Conservation (phyloP, 1,140 invertebrate species). For the Zaprionus gabonicus region DNA sequence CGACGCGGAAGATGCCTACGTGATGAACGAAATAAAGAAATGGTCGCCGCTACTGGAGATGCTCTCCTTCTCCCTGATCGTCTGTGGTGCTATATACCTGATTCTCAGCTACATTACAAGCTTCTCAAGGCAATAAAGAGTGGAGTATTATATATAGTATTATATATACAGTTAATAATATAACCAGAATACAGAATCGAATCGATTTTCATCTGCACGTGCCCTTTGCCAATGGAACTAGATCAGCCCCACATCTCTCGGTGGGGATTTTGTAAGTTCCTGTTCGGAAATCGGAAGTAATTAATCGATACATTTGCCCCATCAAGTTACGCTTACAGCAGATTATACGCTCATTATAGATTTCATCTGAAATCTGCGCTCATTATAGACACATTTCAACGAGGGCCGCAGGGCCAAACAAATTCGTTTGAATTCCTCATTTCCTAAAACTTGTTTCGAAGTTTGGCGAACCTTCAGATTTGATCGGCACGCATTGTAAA, state of each 20-base stretch:
- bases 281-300: background rate
- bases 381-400: too few relatives aligned
- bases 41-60: constrained; percentile 30
- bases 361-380: background rate
- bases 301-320: constrained; percentile 10
- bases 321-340: background rate
- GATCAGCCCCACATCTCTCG: constrained; percentile 10
- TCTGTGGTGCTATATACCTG: constrained; percentile 7
- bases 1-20: background rate
- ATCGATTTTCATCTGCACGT: background rate
- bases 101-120: background rate
- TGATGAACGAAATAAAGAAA: constrained; percentile 21
- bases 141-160: too few relatives aligned
- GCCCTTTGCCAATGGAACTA: constrained; percentile 38
- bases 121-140: too few relatives aligned
- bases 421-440: background rate
- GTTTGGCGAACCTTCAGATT: background rate
- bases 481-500: background rate
- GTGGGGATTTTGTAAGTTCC: background rate
- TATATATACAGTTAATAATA: too few relatives aligned
- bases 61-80: background rate
- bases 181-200: background rate
- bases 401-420: background rate
- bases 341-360: background rate
- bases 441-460: background rate